These are phyloP conservation scores for Sipha maydis DNA, from an alignment of 2,888 invertebrate genomes.

Conservation along the genomic window DNA sequence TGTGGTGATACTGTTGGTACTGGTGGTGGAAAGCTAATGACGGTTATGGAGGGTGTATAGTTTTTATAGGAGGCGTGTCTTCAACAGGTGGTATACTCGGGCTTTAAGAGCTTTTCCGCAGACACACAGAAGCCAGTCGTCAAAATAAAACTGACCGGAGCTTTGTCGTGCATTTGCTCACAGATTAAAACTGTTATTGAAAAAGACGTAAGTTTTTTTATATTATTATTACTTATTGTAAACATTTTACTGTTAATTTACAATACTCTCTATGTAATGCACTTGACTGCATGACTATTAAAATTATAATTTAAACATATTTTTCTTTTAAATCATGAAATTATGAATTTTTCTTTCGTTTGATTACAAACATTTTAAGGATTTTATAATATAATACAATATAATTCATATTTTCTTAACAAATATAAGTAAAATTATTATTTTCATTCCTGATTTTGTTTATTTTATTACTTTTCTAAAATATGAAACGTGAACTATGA, in stretches of 20 bases:
- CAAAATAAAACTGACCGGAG: conserved; percentile 55
- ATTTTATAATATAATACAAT: no score
- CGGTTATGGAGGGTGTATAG: conserved; percentile 35
- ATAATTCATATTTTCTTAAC: no score
- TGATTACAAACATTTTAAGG: no score
- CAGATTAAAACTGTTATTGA: conserved; percentile 29
- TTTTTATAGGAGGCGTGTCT: conserved; percentile 51
- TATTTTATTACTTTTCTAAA: background rate
- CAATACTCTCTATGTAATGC: no score
- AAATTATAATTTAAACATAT: no score
- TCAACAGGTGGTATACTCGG: conserved; percentile 59
- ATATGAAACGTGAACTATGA: background rate
- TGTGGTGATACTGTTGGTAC: conserved; percentile 1
- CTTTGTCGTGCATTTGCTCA: conserved; percentile 44
- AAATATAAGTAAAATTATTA: no score
- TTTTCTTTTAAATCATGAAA: no score
- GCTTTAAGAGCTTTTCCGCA: conserved; percentile 60
- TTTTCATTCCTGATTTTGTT: background rate
- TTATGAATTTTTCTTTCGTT: no score
- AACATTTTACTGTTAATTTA: no score
- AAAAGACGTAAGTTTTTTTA: conserved; percentile 53
- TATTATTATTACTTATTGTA: background rate
- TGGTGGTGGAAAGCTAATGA: conserved; percentile 54
- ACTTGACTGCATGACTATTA: no score
- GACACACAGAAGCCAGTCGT: conserved; percentile 59